Conservation (phyloP, 2,888 invertebrate species). For the Andrena dorsata region DNA sequence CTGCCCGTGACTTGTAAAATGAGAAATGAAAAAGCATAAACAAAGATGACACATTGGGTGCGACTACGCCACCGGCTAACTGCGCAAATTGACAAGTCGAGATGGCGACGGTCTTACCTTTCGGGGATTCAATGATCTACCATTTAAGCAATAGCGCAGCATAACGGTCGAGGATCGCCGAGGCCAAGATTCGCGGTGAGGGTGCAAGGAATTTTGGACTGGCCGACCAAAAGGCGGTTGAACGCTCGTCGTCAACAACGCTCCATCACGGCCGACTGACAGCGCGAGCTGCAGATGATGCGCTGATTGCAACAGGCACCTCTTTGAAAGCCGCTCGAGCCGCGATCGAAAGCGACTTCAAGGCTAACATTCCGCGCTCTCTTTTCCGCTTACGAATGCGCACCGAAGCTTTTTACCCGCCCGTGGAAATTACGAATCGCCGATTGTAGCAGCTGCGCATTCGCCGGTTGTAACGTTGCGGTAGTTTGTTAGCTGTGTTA, state of each 20-base stretch:
- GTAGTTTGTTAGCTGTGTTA: neutral
- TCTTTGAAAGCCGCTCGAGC: slow-evolving; percentile 26
- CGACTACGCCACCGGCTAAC: slow-evolving; percentile 30
- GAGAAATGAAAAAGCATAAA: neutral
- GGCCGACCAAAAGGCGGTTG: slow-evolving; percentile 4
- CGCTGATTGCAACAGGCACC: slow-evolving; percentile 48
- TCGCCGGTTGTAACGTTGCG: neutral
- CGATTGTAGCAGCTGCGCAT: neutral
- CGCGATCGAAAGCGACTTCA: slow-evolving; percentile 48
- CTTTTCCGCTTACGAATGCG: slow-evolving; percentile 16
- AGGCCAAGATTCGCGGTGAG: neutral
- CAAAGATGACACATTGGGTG: neutral
- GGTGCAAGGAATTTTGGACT: slow-evolving; percentile 22
- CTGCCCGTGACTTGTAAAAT: neutral
- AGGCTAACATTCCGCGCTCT: slow-evolving; percentile 41
- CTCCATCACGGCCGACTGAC: slow-evolving; percentile 34
- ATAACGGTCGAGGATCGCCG: neutral
- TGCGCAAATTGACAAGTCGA: slow-evolving; percentile 51
- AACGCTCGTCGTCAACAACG: neutral
- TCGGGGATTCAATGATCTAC: slow-evolving; percentile 1
- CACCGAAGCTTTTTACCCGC: neutral
- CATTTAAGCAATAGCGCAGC: neutral
- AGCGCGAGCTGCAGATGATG: neutral
- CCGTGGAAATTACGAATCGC: neutral
- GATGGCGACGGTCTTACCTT: slow-evolving; percentile 49